A percentile compares a stretch with the other conserved stretches of the same genome.
These are phyloP conservation scores for Leptobrachium ailaonicum DNA, from an alignment of 2,113 vertebrate genomes.

Conservation along the genomic window DNA sequence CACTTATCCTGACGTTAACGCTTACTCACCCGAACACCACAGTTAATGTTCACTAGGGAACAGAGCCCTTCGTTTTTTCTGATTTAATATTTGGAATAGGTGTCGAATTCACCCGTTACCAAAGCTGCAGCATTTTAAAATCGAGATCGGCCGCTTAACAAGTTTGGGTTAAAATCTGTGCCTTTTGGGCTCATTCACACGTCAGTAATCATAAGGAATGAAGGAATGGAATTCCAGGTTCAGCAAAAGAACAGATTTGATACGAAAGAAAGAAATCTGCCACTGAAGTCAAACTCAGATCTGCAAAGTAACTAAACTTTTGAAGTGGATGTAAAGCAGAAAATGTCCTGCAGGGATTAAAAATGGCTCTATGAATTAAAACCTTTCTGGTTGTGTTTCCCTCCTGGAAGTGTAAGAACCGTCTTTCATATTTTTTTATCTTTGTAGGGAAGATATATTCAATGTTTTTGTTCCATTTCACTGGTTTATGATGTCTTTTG, in stretches of 20 bases:
- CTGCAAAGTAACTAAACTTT: conserved; percentile 32
- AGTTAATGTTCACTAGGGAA: no score
- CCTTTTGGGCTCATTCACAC: background rate
- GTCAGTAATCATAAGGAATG: background rate
- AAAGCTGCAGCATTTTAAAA: no score
- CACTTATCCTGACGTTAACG: no score
- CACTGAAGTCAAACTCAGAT: conserved; percentile 22
- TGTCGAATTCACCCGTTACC: no score
- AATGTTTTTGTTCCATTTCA: background rate
- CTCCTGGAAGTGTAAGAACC: background rate
- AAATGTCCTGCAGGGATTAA: conserved; percentile 36
- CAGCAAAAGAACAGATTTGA: conserved; percentile 11
- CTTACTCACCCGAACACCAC: no score
- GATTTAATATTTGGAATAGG: no score
- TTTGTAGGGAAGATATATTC: background rate
- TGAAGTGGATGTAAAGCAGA: conserved; percentile 29
- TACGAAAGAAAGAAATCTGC: conserved; percentile 17
- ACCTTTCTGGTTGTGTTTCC: conserved; percentile 6
- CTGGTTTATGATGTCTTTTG: no score
- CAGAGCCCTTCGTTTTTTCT: no score
- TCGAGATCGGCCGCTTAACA: no score
- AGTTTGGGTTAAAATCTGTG: no score
- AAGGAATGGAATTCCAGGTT: background rate
- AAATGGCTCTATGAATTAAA: conserved; percentile 35
- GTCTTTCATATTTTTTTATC: background rate